phyloP scores from a whole-genome alignment of 2,113 vertebrate species.

The Zootoca vivipara region DNA sequence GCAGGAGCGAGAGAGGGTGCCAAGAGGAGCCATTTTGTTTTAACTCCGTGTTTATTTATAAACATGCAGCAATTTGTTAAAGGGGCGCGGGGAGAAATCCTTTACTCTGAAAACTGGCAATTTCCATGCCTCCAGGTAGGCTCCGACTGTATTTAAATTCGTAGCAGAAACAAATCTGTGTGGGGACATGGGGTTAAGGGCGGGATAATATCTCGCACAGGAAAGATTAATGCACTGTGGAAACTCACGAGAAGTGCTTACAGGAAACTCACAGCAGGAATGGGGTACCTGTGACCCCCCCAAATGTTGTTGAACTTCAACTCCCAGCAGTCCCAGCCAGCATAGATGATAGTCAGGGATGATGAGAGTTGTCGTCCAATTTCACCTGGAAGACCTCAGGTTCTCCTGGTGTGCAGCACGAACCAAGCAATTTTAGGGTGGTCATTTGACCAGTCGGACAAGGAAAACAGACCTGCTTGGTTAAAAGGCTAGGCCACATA shows the following conservation, averaged over 20 bases:
- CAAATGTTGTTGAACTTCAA: no score
- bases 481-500: neutral
- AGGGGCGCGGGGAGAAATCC: slow-evolving; percentile 4
- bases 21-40: slow-evolving; percentile 43
- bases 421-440: neutral
- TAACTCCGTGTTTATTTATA: slow-evolving; percentile 57
- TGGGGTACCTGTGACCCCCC: no score
- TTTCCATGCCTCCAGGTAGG: neutral
- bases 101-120: slow-evolving; percentile 14
- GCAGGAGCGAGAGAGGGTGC: slow-evolving; percentile 59
- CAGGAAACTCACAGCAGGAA: neutral
- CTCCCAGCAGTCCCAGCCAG: no score
- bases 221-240: neutral
- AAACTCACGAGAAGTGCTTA: neutral
- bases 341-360: no score
- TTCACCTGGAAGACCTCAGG: no score
- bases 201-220: neutral
- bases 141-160: slow-evolving; percentile 52
- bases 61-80: slow-evolving; percentile 40
- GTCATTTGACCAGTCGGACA: neutral
- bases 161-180: slow-evolving; percentile 6
- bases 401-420: neutral
- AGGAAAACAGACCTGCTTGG: no score
- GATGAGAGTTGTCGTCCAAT: no score
- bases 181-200: neutral